These are phyloP conservation scores for Nibea coibor DNA, from an alignment of 2,113 vertebrate genomes.

Conservation along the genomic window DNA sequence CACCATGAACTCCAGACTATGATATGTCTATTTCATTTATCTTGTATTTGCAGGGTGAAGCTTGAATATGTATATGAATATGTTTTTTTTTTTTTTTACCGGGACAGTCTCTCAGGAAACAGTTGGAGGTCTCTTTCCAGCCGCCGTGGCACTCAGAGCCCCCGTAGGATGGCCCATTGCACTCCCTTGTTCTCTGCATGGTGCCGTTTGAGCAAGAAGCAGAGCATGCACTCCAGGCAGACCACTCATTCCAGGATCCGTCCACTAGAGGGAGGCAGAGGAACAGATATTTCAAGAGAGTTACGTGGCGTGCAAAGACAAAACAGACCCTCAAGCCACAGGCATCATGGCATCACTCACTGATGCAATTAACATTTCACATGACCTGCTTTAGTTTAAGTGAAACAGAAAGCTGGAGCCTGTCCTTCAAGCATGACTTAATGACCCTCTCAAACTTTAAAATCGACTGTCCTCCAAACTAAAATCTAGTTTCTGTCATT, in stretches of 20 bases:
- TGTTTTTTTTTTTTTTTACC: conserved; percentile 77
- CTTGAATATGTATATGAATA: not conserved
- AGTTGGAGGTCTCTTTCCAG: conserved; percentile 91
- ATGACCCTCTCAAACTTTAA: conserved; percentile 4
- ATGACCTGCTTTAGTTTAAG: conserved; percentile 45
- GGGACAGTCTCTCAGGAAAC: conserved; percentile 95
- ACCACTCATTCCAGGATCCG: conserved; percentile 98
- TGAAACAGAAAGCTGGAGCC: conserved; percentile 39
- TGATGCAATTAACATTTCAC: conserved; percentile 41
- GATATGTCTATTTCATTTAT: not conserved
- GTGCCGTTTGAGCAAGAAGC: conserved; percentile 96
- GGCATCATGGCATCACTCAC: conserved; percentile 22
- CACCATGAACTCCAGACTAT: conserved; percentile 24
- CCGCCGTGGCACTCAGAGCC: conserved; percentile 95
- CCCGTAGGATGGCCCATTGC: conserved; percentile 96
- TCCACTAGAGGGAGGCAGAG: conserved; percentile 91
- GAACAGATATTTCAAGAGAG: not conserved
- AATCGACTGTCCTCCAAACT: conserved; percentile 27
- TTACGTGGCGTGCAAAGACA: conserved; percentile 9
- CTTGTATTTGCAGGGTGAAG: not conserved
- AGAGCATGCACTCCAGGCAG: conserved; percentile 92
- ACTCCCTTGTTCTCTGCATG: conserved; percentile 93
- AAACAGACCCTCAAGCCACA: conserved; percentile 7
- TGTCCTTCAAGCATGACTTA: conserved; percentile 29
- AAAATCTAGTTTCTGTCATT: not conserved